A percentile compares a stretch with the other conserved stretches of the same genome.
These are phyloP conservation scores for Chelmon rostratus DNA, from an alignment of 2,797 vertebrate genomes.

Conservation along the genomic window DNA sequence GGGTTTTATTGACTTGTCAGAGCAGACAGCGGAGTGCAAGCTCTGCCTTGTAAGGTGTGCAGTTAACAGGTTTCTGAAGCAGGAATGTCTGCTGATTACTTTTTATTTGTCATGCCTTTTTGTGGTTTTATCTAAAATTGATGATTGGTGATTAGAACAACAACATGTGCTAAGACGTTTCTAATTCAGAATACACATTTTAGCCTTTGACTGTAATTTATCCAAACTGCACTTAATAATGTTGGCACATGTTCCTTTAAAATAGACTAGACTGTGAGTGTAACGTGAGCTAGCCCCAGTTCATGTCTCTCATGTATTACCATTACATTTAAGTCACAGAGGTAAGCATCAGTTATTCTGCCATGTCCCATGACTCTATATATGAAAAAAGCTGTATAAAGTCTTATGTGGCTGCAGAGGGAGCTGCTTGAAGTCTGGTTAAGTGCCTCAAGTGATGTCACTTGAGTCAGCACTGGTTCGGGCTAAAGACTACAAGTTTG, in stretches of 20 bases:
- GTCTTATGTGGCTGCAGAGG: background rate
- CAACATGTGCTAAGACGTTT: background rate
- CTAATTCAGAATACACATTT: background rate
- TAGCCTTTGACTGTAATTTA: slow-evolving; percentile 9
- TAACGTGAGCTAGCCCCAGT: background rate
- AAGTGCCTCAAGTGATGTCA: background rate
- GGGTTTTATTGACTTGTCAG: slow-evolving; percentile 89
- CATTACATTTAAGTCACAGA: slow-evolving; percentile 11
- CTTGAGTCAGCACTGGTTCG: background rate
- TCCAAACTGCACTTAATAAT: slow-evolving; percentile 13
- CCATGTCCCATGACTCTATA: background rate
- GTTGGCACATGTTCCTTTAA: slow-evolving; percentile 8
- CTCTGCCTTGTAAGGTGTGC: slow-evolving; percentile 85
- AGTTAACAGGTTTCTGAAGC: slow-evolving; percentile 64
- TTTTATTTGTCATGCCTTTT: slow-evolving; percentile 29
- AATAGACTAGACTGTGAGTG: background rate
- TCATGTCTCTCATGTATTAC: slow-evolving; percentile 12
- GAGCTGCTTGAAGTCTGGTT: background rate
- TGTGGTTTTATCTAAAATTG: slow-evolving; percentile 29
- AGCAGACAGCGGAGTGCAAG: slow-evolving; percentile 83
- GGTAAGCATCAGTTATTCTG: background rate
- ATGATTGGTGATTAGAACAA: slow-evolving; percentile 19
- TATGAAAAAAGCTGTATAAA: background rate
- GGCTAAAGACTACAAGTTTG: background rate
- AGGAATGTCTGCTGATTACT: slow-evolving; percentile 66